Evolutionary conservation across 1,140 invertebrate genomes (phyloP).

Genomic region (Harpegnathos saltator): DNA sequence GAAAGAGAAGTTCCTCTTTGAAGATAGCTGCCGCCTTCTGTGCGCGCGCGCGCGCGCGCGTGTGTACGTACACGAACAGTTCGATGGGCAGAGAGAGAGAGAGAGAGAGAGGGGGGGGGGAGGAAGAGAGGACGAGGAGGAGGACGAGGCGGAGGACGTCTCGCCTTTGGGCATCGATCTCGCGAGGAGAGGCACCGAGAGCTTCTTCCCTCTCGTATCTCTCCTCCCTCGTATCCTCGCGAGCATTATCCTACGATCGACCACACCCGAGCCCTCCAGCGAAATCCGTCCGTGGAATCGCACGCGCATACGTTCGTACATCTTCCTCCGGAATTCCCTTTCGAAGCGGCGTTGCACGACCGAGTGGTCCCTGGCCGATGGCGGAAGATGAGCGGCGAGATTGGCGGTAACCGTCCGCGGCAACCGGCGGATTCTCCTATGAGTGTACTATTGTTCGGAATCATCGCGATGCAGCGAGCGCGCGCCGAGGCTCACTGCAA

Average conservation of each 20-base stretch:
- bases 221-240: constrained; percentile 61
- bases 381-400: constrained; percentile 25
- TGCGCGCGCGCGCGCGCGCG: constrained; percentile 26
- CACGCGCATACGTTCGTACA: constrained; percentile 63
- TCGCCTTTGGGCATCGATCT: constrained; percentile 77
- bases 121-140: constrained; percentile 45
- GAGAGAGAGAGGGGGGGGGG: constrained; percentile 51
- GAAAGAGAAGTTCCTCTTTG: constrained; percentile 53
- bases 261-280: constrained; percentile 81
- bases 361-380: not conserved
- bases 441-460: constrained; percentile 20
- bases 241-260: constrained; percentile 79
- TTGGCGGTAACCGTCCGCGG: constrained; percentile 22
- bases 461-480: constrained; percentile 30
- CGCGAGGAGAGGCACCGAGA: constrained; percentile 62
- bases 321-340: constrained; percentile 72
- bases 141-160: constrained; percentile 59
- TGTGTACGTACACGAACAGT: not conserved
- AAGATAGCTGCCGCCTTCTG: constrained; percentile 57
- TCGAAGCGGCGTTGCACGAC: constrained; percentile 36
- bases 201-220: constrained; percentile 51
- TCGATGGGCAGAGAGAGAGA: constrained; percentile 30
- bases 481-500: not conserved
- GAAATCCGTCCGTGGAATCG: constrained; percentile 70
- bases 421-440: constrained; percentile 28